Base-by-base conservation (phyloP, 2,113 vertebrate genomes). In the Cavia porcellus region DNA sequence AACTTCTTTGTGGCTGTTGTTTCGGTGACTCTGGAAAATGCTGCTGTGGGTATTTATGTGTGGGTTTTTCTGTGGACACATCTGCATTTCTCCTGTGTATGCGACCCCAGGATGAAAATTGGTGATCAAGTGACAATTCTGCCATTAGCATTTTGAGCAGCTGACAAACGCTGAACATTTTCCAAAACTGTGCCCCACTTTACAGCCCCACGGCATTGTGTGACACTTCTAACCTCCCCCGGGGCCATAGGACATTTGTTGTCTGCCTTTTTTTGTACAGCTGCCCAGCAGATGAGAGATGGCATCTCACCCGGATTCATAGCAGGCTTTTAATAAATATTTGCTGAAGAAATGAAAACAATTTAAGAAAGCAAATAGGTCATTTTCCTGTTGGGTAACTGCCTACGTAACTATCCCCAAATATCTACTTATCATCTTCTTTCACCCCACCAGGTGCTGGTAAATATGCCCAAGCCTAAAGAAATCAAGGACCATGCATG, bases 261-360 rank as follows among this genome's bases (percentile, higher is more conserved):
- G 20, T 64, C 32, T 72, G 17, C 61, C 25, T 72, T 55, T 72
- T 62, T 17, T 45, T 6, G n/a, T 64, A 75, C 30, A 28, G 32
- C 9, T 59, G 38, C 50, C 50, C 61, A 42, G 50, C 66, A 75
- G 47, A 20, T 35, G 1, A 59, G 22, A 42, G 9, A n/a, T 85
- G 66, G 13, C 35, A 64, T 28, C 17, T 95, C 55, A 72, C 68
- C 20, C 14, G 66, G 62, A 47, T 74, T 92, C n/a, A 55, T 12
- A 72, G 32, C 45, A 87, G 19, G 22, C 12, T 94, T 92, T 90
- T 70, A 70, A 55, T 45, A 86, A 95, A 75, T 55, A 92, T 61
- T 92, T 90, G 38, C 28, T 32, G 79, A 90, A 87, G 57, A 72
- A 66, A 62, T 57, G 32, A 64, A 95, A 95, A 75, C 66, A 45